Base-by-base conservation (phyloP, 2,797 vertebrate species). In the Enteromius paludinosus region DNA sequence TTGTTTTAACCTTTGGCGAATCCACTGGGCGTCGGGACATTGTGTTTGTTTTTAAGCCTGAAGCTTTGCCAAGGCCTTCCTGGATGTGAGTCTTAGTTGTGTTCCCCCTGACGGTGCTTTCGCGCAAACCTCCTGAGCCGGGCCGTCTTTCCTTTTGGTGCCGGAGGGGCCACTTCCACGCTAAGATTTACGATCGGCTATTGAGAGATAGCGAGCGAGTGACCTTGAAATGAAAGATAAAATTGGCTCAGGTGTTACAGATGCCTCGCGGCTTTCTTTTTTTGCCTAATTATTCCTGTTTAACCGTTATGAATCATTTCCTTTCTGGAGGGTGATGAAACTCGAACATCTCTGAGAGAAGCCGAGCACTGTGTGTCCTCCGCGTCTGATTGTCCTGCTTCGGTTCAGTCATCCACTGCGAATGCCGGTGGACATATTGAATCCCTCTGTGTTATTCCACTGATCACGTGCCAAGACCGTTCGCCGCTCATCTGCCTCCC, bases 1-100 rank as follows among this genome's bases (percentile, higher is more conserved):
- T 94, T 95, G 92, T 92, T 93, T 95, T 94, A 95, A 94, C 93
- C 92, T 93, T 91, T 94, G 92, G 93, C 90, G 91, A 93, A 93
- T 92, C 90, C 85, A 78, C 91, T 84, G 88, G 82, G 90, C 89
- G 90, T 89, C 90, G 89, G 92, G 93, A 91, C 91, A 93, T 92
- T 89, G 88, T 93, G 92, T 94, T 95, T 94, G 93, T 93, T 95
- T 95, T 92, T 93, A 92, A 89, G 88, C 87, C 88, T 92, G 90
- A 73, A 86, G 88, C 88, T 92, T 91, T 91, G 93, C 89, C 88
- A 92, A 88, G 88, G 89, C 89, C 72, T 90, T 92, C 89, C 79
- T 81, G 78, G 86, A 86, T 82, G 79, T 87, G 85, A 87, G 83
- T 41, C 84, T 89, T 74, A 52, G 75, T 85, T 81, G 81, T 82